Evolutionary conservation across 1,140 invertebrate genomes (phyloP), one percentile per base, ranked within the genome.

Genomic region (Tachypleus tridentatus): DNA sequence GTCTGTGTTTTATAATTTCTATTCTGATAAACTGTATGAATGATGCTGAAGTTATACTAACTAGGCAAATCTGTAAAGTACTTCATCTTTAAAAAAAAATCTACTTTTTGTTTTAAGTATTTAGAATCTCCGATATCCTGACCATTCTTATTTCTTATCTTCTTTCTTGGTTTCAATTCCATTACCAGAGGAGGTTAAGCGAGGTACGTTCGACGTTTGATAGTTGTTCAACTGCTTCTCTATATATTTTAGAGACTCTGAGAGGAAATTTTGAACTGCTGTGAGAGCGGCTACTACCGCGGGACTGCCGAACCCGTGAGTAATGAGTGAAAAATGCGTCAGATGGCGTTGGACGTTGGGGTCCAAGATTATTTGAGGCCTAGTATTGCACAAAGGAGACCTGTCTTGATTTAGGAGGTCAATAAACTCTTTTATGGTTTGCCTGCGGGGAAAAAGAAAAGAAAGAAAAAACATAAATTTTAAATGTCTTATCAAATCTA

Each of bases 231-330:
- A 61, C 51, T 74, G 72, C 80, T 98, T 98, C 77, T 98, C 96
- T 78, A 98, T 82, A 77, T 95, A 89, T 79, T 97, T 98, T 72
- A 98, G 80, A 67, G 93, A 96, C 80, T 98, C 95, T 76, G 88
- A 94, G 72, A 98, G 82, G 82, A 96, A 97, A 80, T 95, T 97
- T 83, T 93, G 90, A 77, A 97, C 89, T 66, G 93, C 91, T 56
- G 93, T 97, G 5, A 98, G 82, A 0, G 94, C 92, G n/a, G 95
- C 95, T 6, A 97, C 90, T 29, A 99, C 95, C 50, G 96, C 95
- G 3, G 96, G 96, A 64, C 90, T 91, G 8, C 96, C 96, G 78
- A 98, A 98, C n/a, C 96, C 96, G 78, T 99, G 96, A 53, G 94
- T 97, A 74, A 98, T 97, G 70, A 98, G 84, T 65, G 92, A 96